Evolutionary conservation across 2,797 vertebrate species (phyloP).

Genomic region (Sternarchorhynchus goeldii): DNA sequence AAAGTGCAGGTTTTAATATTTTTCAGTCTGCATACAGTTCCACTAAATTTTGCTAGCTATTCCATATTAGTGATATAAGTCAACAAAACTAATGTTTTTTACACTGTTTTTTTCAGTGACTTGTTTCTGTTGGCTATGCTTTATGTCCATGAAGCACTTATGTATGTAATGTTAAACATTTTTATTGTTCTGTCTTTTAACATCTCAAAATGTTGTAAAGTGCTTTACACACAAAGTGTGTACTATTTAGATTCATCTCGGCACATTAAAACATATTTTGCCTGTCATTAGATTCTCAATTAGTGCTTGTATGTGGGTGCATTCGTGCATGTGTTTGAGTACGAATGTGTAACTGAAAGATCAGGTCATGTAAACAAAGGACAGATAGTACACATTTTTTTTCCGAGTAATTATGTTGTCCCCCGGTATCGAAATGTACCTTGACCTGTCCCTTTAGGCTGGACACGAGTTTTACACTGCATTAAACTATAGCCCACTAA

Average conservation of each 20-base stretch:
- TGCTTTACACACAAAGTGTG: conserved; percentile 33
- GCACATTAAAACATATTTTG: conserved; percentile 51
- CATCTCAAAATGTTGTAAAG: conserved; percentile 19
- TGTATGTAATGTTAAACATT: conserved; percentile 58
- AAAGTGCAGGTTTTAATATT: conserved; percentile 60
- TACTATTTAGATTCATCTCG: conserved; percentile 36
- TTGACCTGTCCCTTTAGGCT: conserved; percentile 47
- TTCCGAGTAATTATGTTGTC: conserved; percentile 52
- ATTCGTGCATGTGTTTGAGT: neutral
- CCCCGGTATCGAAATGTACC: conserved; percentile 60
- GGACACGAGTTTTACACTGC: neutral
- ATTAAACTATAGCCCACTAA: neutral
- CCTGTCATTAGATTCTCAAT: conserved; percentile 9
- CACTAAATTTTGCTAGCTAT: conserved; percentile 52
- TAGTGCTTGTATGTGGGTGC: conserved; percentile 1
- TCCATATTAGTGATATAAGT: conserved; percentile 33
- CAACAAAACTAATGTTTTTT: conserved; percentile 23
- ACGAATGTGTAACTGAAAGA: neutral
- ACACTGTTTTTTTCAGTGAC: conserved; percentile 9
- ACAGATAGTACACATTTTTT: conserved; percentile 7
- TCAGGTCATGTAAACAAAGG: conserved; percentile 11
- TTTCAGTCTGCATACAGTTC: conserved; percentile 59
- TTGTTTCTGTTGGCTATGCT: conserved; percentile 33
- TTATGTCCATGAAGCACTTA: conserved; percentile 66
- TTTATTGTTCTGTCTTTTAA: conserved; percentile 62